These are phyloP conservation scores for Sesia apiformis DNA, from an alignment of 2,888 invertebrate genomes.

Conservation along the genomic window DNA sequence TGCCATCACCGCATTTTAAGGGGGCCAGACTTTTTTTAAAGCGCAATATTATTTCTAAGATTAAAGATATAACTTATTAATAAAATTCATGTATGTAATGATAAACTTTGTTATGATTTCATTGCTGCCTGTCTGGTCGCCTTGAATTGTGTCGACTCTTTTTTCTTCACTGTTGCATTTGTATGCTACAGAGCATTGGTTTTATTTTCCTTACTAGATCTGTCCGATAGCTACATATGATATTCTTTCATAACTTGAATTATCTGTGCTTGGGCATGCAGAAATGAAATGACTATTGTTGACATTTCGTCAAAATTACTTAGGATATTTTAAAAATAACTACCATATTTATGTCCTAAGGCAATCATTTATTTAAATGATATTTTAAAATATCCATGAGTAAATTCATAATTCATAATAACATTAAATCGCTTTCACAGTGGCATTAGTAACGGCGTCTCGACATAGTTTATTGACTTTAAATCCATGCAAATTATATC, in stretches of 20 bases:
- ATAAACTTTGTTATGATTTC: slow-evolving; percentile 25
- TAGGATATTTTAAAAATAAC: slow-evolving; percentile 34
- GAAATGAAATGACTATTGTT: slow-evolving; percentile 60
- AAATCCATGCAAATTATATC: slow-evolving; percentile 19
- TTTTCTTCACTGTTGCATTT: slow-evolving; percentile 33
- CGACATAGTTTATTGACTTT: slow-evolving; percentile 10
- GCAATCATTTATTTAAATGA: no score
- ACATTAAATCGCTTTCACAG: slow-evolving; percentile 49
- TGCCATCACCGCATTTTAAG: slow-evolving; percentile 63
- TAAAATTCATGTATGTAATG: slow-evolving; percentile 7
- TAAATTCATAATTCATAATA: slow-evolving; percentile 33
- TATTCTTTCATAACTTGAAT: slow-evolving; percentile 44
- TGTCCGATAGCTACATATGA: slow-evolving; percentile 49
- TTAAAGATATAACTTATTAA: slow-evolving; percentile 9
- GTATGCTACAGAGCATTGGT: slow-evolving; percentile 37
- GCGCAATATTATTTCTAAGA: not conserved
- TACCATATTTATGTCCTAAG: not conserved
- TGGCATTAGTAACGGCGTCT: slow-evolving; percentile 52
- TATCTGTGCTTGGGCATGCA: slow-evolving; percentile 72
- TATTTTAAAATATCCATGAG: no score
- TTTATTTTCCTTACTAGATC: slow-evolving; percentile 32
- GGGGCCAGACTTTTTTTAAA: slow-evolving; percentile 60
- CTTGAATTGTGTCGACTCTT: slow-evolving; percentile 39
- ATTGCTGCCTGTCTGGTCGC: slow-evolving; percentile 74
- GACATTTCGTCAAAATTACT: slow-evolving; percentile 29